These are phyloP conservation scores for Ferdinandea cuprea DNA, from an alignment of 2,888 invertebrate genomes.

Conservation along the genomic window DNA sequence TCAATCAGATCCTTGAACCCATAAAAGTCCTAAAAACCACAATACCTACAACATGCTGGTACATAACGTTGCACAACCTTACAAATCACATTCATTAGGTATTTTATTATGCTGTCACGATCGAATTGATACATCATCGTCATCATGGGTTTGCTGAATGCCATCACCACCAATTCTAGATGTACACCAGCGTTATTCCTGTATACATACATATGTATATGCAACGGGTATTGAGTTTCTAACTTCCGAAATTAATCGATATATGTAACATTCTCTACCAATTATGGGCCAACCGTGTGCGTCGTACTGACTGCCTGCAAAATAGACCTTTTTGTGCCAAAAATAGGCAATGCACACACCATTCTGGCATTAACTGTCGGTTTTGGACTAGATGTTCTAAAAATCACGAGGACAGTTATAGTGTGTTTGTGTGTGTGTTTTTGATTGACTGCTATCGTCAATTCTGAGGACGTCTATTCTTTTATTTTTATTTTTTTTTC, in stretches of 20 bases:
- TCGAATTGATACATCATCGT: conserved; percentile 54
- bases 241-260: conserved; percentile 52
- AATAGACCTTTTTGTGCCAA: conserved; percentile 25
- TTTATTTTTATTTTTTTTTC: conserved; percentile 14
- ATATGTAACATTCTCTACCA: conserved; percentile 47
- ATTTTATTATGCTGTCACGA: conserved; percentile 50
- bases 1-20: too few species aligned
- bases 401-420: neutral
- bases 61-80: conserved; percentile 2
- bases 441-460: conserved; percentile 62
- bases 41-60: neutral
- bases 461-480: conserved; percentile 38
- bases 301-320: conserved; percentile 4
- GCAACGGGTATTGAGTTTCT: neutral
- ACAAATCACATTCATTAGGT: conserved; percentile 49
- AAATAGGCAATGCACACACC: conserved; percentile 30
- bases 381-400: conserved; percentile 13
- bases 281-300: conserved; percentile 41
- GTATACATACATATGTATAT: too few species aligned
- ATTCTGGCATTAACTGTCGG: conserved; percentile 5
- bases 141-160: conserved; percentile 19
- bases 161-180: conserved; percentile 15
- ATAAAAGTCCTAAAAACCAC: neutral
- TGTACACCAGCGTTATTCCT: too few species aligned
- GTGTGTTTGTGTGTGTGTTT: conserved; percentile 30